Percentiles rank a stretch among this genome's conserved stretches.
These are phyloP conservation scores for Lutraria rhynchaena DNA, from an alignment of 1,140 invertebrate genomes.

Conservation along the genomic window DNA sequence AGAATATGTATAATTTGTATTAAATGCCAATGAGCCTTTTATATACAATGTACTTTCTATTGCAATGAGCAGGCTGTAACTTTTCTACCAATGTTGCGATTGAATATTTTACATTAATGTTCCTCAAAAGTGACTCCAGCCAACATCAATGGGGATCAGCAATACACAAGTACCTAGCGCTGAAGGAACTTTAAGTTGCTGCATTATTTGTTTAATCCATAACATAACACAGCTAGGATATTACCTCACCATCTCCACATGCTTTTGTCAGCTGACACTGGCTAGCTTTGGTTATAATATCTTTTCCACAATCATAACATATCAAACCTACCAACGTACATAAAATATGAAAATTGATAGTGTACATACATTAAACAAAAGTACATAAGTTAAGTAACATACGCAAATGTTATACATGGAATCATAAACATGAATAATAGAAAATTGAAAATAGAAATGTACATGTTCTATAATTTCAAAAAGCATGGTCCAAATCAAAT, in stretches of 20 bases:
- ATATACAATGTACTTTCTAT: not conserved
- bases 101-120: not conserved
- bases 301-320: slow-evolving; percentile 2
- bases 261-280: not conserved
- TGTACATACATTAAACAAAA: too few species aligned
- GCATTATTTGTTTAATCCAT: not conserved
- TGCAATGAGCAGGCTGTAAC: not conserved
- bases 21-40: too few species aligned
- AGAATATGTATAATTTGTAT: too few species aligned
- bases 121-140: not conserved
- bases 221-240: not conserved
- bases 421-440: too few species aligned
- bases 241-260: not conserved
- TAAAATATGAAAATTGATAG: too few species aligned
- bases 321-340: not conserved
- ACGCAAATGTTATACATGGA: too few species aligned
- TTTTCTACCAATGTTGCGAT: not conserved
- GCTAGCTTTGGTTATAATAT: not conserved
- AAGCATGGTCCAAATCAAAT: too few species aligned
- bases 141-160: not conserved
- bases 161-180: not conserved
- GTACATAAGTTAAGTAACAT: too few species aligned
- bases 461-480: too few species aligned
- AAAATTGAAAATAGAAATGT: too few species aligned
- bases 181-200: not conserved